Percentiles rank a stretch among this genome's conserved stretches.
Evolutionary conservation across 2,888 invertebrate species (phyloP).

Genomic region (Idaea dimidiata): DNA sequence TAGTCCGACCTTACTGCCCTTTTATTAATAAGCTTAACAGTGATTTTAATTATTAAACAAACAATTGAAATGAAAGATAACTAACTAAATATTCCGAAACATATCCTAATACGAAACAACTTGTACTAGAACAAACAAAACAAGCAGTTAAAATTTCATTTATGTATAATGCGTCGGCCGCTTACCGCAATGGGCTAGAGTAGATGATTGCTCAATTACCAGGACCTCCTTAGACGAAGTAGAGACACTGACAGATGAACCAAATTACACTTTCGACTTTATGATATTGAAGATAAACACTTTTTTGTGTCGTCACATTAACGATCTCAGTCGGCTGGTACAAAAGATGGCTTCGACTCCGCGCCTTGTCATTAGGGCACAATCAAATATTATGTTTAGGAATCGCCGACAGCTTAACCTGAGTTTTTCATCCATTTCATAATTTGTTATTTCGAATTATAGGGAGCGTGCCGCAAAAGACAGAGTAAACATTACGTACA

Average conservation of each 20-base stretch:
- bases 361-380: constrained; percentile 79
- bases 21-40: no score
- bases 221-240: constrained; percentile 80
- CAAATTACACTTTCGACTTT: constrained; percentile 62
- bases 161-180: constrained; percentile 70
- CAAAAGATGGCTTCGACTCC: constrained; percentile 71
- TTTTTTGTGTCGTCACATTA: constrained; percentile 54
- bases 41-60: no score
- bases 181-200: constrained; percentile 76
- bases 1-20: no score
- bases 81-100: background rate
- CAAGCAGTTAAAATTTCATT: constrained; percentile 71
- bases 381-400: constrained; percentile 80
- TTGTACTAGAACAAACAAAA: constrained; percentile 56
- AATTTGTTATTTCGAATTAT: constrained; percentile 79
- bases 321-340: constrained; percentile 70
- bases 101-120: background rate
- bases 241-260: constrained; percentile 61
- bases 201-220: constrained; percentile 80
- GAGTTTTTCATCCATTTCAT: constrained; percentile 77
- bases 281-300: constrained; percentile 55
- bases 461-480: constrained; percentile 71
- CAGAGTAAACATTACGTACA: constrained; percentile 71
- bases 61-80: no score
- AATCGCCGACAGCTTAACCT: constrained; percentile 79